These are phyloP conservation scores for Oreocharis arfaki DNA, from an alignment of 2,113 vertebrate species.

Conservation along the genomic window DNA sequence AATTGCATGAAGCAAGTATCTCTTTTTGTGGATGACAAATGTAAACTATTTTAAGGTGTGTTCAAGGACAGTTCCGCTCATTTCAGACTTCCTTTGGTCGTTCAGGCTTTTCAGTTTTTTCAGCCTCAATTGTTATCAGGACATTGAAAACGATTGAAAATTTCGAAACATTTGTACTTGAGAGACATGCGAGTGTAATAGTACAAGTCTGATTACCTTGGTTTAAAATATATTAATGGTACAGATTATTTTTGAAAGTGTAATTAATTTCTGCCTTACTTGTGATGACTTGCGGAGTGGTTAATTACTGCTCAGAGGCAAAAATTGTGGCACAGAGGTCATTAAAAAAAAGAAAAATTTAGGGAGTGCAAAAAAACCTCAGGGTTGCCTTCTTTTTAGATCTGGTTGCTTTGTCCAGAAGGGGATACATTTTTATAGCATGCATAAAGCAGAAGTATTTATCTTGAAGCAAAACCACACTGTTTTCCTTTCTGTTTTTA, in stretches of 20 bases:
- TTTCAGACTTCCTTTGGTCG: background rate
- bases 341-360: conserved; percentile 32
- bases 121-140: background rate
- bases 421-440: conserved; percentile 9
- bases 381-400: background rate
- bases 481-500: conserved; percentile 44
- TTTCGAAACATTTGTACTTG: conserved; percentile 21
- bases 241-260: background rate
- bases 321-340: background rate
- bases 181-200: background rate
- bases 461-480: conserved; percentile 2
- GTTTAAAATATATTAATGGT: conserved; percentile 8
- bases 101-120: conserved; percentile 1
- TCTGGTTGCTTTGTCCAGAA: conserved; percentile 8
- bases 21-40: background rate
- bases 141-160: conserved; percentile 2
- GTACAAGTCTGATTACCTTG: background rate
- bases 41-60: background rate
- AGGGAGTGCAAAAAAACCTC: conserved; percentile 6
- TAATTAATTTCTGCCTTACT: conserved; percentile 12
- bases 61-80: conserved; percentile 41
- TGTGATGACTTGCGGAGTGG: conserved; percentile 25
- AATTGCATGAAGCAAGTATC: background rate
- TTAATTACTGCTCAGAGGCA: conserved; percentile 46
- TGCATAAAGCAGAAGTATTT: conserved; percentile 32